Conservation (phyloP, 2,888 invertebrate genomes). For the Andrena bicolor region DNA sequence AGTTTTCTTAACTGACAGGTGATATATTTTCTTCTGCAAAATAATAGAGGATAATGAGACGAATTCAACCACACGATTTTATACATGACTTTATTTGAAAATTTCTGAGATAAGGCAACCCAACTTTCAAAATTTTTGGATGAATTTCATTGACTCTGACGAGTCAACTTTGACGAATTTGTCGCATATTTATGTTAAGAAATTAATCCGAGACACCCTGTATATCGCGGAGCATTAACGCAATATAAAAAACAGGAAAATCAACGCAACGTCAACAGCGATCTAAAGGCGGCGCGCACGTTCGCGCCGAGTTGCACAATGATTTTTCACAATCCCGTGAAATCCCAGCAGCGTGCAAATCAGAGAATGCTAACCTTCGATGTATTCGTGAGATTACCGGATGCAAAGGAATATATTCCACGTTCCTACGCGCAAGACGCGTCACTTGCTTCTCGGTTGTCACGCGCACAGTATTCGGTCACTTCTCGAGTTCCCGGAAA, state of each 20-base stretch:
- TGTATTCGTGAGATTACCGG: slow-evolving; percentile 7
- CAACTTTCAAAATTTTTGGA: too few species aligned
- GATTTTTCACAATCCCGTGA: slow-evolving; percentile 15
- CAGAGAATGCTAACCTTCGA: slow-evolving; percentile 25
- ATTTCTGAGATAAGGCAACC: too few species aligned
- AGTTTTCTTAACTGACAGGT: too few species aligned
- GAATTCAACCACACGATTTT: too few species aligned
- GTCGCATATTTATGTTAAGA: too few species aligned
- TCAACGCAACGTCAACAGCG: background rate
- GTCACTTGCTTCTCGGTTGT: slow-evolving; percentile 26
- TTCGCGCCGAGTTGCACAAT: slow-evolving; percentile 22
- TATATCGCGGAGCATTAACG: background rate
- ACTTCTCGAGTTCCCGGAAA: slow-evolving; percentile 18
- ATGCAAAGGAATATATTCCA: slow-evolving; percentile 12
- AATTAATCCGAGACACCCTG: too few species aligned
- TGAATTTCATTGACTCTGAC: too few species aligned
- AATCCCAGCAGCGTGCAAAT: background rate
- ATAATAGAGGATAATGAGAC: too few species aligned
- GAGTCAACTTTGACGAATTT: too few species aligned
- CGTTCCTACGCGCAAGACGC: background rate
- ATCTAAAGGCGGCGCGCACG: background rate
- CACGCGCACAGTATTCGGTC: slow-evolving; percentile 17
- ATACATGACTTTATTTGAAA: too few species aligned
- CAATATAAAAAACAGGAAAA: background rate
- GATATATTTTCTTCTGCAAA: too few species aligned